A percentile compares a stretch with the other conserved stretches of the same genome.
Evolutionary conservation across 2,113 vertebrate species (phyloP).

Genomic region (Verasper variegatus): DNA sequence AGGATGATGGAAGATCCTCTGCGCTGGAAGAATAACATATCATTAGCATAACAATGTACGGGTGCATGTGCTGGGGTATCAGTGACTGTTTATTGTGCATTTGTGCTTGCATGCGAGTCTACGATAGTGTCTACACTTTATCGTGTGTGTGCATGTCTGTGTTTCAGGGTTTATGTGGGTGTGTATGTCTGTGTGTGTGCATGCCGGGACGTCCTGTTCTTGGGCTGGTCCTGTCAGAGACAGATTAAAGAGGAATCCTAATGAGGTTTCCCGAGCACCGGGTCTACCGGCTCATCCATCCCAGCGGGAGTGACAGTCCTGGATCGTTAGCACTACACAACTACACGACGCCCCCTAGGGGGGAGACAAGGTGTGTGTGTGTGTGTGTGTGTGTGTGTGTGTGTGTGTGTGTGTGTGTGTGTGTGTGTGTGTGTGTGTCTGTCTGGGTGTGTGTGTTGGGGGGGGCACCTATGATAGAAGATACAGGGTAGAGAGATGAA

Average conservation of each 20-base stretch:
- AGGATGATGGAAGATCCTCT: slow-evolving; percentile 88
- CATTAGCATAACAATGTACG: slow-evolving; percentile 88
- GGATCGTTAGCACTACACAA: slow-evolving; percentile 93
- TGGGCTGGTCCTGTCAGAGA: slow-evolving; percentile 89
- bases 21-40: slow-evolving; percentile 85
- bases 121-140: slow-evolving; percentile 14
- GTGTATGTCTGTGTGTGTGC: slow-evolving; percentile 29
- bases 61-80: slow-evolving; percentile 5
- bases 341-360: slow-evolving; percentile 95
- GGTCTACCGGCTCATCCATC: slow-evolving; percentile 91
- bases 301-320: slow-evolving; percentile 87
- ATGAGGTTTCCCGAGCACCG: slow-evolving; percentile 87
- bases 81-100: slow-evolving; percentile 46
- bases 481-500: slow-evolving; percentile 31
- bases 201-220: slow-evolving; percentile 68
- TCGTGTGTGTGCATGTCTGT: slow-evolving; percentile 10
- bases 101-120: slow-evolving; percentile 36
- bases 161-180: slow-evolving; percentile 27
- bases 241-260: slow-evolving; percentile 97
- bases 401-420: slow-evolving; percentile 21
- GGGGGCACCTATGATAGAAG: slow-evolving; percentile 42
- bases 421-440: slow-evolving; percentile 15
- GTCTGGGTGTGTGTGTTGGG: slow-evolving; percentile 12
- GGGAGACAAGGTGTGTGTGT: slow-evolving; percentile 51
- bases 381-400: slow-evolving; percentile 17